phyloP scores from a whole-genome alignment of 2,888 invertebrate genomes.

The Limnephilus marmoratus region DNA sequence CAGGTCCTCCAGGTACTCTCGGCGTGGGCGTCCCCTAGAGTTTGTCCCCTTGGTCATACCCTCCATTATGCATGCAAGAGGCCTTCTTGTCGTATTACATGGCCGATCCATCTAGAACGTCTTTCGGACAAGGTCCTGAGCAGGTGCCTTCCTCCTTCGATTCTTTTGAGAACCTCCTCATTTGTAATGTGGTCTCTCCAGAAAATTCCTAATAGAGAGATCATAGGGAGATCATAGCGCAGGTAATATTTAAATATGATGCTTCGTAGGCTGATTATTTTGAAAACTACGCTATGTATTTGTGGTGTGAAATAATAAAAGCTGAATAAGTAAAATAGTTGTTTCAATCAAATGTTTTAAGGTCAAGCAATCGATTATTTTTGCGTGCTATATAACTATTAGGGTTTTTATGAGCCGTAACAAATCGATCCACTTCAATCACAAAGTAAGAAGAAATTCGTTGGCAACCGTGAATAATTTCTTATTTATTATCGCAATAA shows the following conservation, averaged over 20 bases:
- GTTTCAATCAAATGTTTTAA: background rate
- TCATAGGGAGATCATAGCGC: background rate
- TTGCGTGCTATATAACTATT: background rate
- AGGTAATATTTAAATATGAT: too few species aligned
- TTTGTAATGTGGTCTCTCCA: too few species aligned
- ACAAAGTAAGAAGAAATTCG: background rate
- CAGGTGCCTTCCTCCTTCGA: too few species aligned
- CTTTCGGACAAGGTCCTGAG: too few species aligned
- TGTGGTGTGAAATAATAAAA: background rate
- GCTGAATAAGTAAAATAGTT: background rate
- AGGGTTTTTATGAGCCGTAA: background rate
- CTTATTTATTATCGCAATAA: background rate
- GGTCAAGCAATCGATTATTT: background rate
- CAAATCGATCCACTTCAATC: background rate
- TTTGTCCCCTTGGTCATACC: too few species aligned
- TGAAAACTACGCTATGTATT: background rate
- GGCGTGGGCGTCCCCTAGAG: too few species aligned
- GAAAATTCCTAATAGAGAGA: too few species aligned
- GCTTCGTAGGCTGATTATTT: background rate
- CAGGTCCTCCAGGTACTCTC: too few species aligned
- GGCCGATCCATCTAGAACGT: too few species aligned
- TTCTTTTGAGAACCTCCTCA: too few species aligned
- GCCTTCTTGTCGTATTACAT: too few species aligned
- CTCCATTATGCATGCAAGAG: too few species aligned
- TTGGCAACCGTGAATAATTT: constrained; percentile 2